phyloP scores from a whole-genome alignment of 2,113 vertebrate genomes.

The Aegotheles bennettii region DNA sequence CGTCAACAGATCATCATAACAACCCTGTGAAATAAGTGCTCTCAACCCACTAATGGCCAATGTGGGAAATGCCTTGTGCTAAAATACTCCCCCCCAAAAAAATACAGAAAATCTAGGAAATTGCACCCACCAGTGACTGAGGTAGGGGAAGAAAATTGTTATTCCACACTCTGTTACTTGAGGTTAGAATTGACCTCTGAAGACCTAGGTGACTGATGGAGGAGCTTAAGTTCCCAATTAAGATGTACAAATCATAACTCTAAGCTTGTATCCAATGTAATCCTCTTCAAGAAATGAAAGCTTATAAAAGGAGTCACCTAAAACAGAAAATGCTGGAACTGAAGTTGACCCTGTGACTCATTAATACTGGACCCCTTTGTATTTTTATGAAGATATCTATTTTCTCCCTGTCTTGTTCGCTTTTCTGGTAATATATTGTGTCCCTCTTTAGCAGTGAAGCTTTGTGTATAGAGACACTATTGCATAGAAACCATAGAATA shows the following conservation, averaged over 20 bases:
- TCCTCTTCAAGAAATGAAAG: not conserved
- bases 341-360: not conserved
- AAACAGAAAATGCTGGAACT: not conserved
- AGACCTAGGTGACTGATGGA: not conserved
- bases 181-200: not conserved
- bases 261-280: not conserved
- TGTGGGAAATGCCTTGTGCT: not conserved
- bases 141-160: not conserved
- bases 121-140: not conserved
- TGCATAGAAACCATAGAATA: not conserved
- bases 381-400: not conserved
- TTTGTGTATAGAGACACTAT: not conserved
- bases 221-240: not conserved
- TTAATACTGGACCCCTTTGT: not conserved
- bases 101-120: not conserved
- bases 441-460: not conserved
- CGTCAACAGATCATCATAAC: not conserved
- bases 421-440: not conserved
- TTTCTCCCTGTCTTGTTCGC: not conserved
- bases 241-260: not conserved
- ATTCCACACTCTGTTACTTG: not conserved
- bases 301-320: not conserved
- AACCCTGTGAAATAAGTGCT: not conserved
- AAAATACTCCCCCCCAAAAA: not conserved
- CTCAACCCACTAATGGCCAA: not conserved